These are phyloP conservation scores for Typhlomys cinereus DNA, from an alignment of 2,113 vertebrate genomes.

Conservation along the genomic window DNA sequence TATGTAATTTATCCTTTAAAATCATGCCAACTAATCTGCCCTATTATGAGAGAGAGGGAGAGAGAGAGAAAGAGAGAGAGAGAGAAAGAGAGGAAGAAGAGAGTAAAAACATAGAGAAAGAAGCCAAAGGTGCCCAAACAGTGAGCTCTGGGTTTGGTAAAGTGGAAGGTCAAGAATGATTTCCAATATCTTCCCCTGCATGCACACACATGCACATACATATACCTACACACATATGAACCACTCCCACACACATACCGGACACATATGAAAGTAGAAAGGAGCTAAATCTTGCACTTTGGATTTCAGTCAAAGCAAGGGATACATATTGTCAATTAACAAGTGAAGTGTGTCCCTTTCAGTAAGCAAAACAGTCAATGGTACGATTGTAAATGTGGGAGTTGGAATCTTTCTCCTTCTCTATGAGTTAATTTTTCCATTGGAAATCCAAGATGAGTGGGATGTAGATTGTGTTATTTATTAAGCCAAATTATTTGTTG, in stretches of 20 bases:
- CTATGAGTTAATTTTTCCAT: not conserved
- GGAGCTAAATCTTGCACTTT: not conserved
- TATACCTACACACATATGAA: no score
- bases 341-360: not conserved
- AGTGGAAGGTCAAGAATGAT: no score
- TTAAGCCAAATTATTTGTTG: not conserved
- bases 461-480: not conserved
- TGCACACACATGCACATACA: no score
- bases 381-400: not conserved
- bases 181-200: no score
- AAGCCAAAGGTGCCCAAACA: no score
- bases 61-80: not conserved
- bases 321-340: not conserved
- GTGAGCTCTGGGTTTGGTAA: no score
- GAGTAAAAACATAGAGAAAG: not conserved
- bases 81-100: not conserved
- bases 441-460: not conserved
- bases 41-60: no score
- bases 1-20: not conserved
- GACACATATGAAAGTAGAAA: not conserved
- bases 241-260: no score
- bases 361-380: not conserved
- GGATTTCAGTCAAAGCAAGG: not conserved
- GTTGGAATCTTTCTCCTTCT: not conserved
- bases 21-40: not conserved